phyloP scores from a whole-genome alignment of 2,797 vertebrate species.

The Spinus olivaceus region DNA sequence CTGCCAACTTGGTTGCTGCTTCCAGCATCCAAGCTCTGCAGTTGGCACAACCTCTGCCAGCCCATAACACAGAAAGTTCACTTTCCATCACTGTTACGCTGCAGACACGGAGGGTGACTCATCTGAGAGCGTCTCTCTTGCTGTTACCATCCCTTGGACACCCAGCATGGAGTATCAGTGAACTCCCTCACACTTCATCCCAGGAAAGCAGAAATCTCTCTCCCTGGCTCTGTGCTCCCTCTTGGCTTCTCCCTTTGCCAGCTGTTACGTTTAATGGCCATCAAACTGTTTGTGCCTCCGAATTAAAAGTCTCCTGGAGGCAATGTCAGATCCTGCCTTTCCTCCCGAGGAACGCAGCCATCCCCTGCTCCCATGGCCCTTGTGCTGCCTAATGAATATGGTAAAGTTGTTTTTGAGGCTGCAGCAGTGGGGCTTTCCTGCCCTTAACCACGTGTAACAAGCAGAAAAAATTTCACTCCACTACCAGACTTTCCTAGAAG shows the following conservation, averaged over 20 bases:
- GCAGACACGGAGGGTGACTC: constrained; percentile 30
- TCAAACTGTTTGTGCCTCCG: constrained; percentile 56
- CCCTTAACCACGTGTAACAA: background rate
- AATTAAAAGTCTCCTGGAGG: constrained; percentile 66
- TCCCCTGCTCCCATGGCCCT: background rate
- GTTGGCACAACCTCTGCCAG: background rate
- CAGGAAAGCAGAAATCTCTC: constrained; percentile 27
- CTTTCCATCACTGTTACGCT: constrained; percentile 2
- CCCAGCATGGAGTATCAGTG: constrained; percentile 27
- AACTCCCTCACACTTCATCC: constrained; percentile 24
- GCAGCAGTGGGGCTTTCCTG: background rate
- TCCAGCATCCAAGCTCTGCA: background rate
- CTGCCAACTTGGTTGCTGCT: background rate
- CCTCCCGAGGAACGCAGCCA: constrained; percentile 8
- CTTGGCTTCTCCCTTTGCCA: constrained; percentile 61
- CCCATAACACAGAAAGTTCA: background rate
- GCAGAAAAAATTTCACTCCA: background rate
- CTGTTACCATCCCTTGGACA: background rate
- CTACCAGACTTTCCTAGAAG: background rate
- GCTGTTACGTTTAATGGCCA: constrained; percentile 59
- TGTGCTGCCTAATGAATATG: background rate
- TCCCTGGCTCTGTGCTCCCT: constrained; percentile 47
- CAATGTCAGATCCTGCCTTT: constrained; percentile 45
- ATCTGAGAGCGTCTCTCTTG: background rate
- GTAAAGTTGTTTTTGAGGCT: constrained; percentile 6